Evolutionary conservation across 1,140 invertebrate species (phyloP).

Genomic region (Sinonovacula constricta): DNA sequence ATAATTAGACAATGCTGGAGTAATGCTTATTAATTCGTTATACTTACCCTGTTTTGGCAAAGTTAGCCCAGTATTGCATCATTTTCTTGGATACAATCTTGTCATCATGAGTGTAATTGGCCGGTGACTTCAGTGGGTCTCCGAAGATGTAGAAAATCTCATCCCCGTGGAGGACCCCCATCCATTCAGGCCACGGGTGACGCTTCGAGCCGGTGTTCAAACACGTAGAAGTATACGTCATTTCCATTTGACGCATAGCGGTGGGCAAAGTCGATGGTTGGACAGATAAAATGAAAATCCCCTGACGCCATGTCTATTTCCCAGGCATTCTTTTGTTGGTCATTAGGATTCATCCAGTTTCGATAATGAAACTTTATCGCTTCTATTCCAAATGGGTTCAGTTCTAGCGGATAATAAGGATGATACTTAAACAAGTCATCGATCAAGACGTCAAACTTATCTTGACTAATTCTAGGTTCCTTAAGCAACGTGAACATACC

Average conservation of each 20-base stretch:
- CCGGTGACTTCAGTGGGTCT: slow-evolving; percentile 87
- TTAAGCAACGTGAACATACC: slow-evolving; percentile 15
- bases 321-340: slow-evolving; percentile 89
- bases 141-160: slow-evolving; percentile 97
- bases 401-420: slow-evolving; percentile 74
- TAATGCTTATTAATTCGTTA: too few relatives aligned
- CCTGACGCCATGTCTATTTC: slow-evolving; percentile 96
- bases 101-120: slow-evolving; percentile 94
- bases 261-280: slow-evolving; percentile 94
- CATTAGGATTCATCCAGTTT: slow-evolving; percentile 92
- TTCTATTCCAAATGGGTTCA: slow-evolving; percentile 89
- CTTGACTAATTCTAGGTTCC: slow-evolving; percentile 63
- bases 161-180: slow-evolving; percentile 96
- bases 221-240: slow-evolving; percentile 93
- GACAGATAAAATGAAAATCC: slow-evolving; percentile 97
- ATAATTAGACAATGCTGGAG: too few relatives aligned
- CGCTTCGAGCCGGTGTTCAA: slow-evolving; percentile 89
- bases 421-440: slow-evolving; percentile 78
- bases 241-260: slow-evolving; percentile 89
- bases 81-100: slow-evolving; percentile 91
- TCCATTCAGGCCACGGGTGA: slow-evolving; percentile 97
- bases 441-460: slow-evolving; percentile 55
- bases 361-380: slow-evolving; percentile 96
- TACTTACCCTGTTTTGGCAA: slow-evolving; percentile 95
- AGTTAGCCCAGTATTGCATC: slow-evolving; percentile 96